These are phyloP conservation scores for Gorsachius goisagi DNA, from an alignment of 2,113 vertebrate species.

Conservation along the genomic window DNA sequence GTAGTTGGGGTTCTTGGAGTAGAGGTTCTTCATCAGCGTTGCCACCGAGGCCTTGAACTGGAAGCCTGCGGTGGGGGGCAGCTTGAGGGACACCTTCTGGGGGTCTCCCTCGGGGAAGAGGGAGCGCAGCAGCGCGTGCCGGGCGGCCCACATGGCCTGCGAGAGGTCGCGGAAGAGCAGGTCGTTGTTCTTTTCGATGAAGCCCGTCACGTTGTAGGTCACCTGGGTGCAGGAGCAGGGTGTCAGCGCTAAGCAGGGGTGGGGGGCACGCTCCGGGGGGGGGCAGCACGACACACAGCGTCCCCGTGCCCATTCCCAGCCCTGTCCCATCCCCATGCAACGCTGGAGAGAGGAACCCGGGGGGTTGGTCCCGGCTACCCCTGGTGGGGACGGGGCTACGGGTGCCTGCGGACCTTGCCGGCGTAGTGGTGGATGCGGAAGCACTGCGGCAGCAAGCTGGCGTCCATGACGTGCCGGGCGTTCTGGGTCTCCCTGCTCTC, in stretches of 20 bases:
- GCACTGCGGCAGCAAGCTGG: slow-evolving; percentile 52
- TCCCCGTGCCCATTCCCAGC: not conserved
- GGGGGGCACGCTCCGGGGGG: accelerated
- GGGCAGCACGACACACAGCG: accelerated
- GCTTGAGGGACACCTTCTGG: slow-evolving; percentile 72
- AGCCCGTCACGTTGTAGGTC: slow-evolving; percentile 72
- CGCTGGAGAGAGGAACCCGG: not conserved
- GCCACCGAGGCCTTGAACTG: slow-evolving; percentile 79
- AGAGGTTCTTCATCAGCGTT: slow-evolving; percentile 79
- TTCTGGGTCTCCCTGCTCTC: slow-evolving; percentile 80
- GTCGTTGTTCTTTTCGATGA: slow-evolving; percentile 84
- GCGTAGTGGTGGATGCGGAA: slow-evolving; percentile 84
- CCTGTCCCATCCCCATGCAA: not conserved
- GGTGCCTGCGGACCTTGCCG: slow-evolving; percentile 70
- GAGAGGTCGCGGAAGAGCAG: slow-evolving; percentile 80
- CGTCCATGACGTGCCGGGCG: slow-evolving; percentile 54
- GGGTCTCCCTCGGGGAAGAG: slow-evolving; percentile 82
- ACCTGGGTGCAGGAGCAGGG: slow-evolving; percentile 38
- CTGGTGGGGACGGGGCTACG: accelerated
- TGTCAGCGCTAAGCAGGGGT: accelerated
- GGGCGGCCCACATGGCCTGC: slow-evolving; percentile 78
- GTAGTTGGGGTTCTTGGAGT: slow-evolving; percentile 83
- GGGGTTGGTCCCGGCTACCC: not conserved
- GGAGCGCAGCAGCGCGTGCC: slow-evolving; percentile 63
- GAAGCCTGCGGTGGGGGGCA: slow-evolving; percentile 73